Conservation (phyloP, 2,113 vertebrate species). For the Dipodomys spectabilis region DNA sequence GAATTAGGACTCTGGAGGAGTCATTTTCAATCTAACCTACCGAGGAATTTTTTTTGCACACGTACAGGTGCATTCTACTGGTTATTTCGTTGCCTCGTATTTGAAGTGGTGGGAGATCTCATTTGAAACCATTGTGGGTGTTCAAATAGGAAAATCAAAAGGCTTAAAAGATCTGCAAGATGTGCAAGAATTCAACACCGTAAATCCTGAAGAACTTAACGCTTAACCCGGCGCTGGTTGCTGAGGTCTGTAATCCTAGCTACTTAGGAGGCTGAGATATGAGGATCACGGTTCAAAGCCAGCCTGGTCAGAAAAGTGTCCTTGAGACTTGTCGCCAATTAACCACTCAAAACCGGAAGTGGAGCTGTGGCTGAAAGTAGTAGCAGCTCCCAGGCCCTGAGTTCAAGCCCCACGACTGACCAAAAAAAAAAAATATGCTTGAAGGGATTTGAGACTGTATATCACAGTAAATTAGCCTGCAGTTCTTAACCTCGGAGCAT, state of each 20-base stretch:
- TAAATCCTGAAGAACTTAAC: constrained; percentile 35
- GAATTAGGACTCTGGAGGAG: background rate
- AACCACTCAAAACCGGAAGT: too few species aligned
- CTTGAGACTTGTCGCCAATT: too few species aligned
- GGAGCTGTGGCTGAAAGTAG: too few species aligned
- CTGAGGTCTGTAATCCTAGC: too few species aligned
- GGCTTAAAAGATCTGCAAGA: background rate
- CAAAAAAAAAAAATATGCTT: background rate
- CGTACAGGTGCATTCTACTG: constrained; percentile 26
- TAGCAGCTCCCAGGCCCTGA: too few species aligned
- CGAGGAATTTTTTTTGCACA: background rate
- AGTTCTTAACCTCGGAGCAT: constrained; percentile 38
- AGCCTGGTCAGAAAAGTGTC: too few species aligned
- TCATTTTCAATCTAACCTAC: background rate
- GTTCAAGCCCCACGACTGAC: too few species aligned
- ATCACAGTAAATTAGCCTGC: constrained; percentile 42
- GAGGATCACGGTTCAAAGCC: too few species aligned
- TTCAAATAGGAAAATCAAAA: constrained; percentile 54
- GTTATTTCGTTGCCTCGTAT: background rate
- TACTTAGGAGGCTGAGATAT: too few species aligned
- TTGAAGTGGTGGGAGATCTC: constrained; percentile 25
- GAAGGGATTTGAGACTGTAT: constrained; percentile 52
- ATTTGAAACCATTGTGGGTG: constrained; percentile 12
- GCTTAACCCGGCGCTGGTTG: too few species aligned
- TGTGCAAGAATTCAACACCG: constrained; percentile 38